A percentile compares a stretch with the other conserved stretches of the same genome.
phyloP scores from a whole-genome alignment of 2,797 vertebrate genomes.

The Psittacula derbiana region DNA sequence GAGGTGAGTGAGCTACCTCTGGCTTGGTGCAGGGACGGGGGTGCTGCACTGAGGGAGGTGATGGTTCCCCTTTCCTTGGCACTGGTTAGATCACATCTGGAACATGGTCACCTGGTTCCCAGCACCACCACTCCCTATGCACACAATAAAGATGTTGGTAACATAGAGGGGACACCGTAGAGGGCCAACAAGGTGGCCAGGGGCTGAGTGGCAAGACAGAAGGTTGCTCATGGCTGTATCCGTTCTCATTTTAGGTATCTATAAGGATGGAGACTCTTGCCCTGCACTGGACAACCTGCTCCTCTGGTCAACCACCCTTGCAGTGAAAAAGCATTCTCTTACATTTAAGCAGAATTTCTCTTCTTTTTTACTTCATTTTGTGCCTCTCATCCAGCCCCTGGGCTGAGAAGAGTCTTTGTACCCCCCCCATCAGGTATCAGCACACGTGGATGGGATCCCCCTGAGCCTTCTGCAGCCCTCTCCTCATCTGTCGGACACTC shows the following conservation, averaged over 20 bases:
- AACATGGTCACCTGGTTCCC: neutral
- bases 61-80: neutral
- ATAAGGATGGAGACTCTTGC: neutral
- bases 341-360: neutral
- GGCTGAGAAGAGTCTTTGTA: neutral
- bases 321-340: neutral
- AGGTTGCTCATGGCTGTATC: neutral
- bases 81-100: neutral
- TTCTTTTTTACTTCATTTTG: neutral
- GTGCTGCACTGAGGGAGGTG: neutral
- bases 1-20: neutral
- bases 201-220: neutral
- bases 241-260: neutral
- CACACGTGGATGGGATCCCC: neutral
- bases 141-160: neutral
- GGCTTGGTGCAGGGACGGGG: neutral
- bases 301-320: neutral
- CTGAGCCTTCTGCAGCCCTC: neutral
- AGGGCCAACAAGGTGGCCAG: neutral
- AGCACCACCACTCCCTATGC: neutral
- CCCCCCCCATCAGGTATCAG: fast-evolving
- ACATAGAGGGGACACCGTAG: neutral
- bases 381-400: neutral
- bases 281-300: neutral
- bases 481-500: neutral